Evolutionary conservation across 2,888 invertebrate genomes (phyloP).

Genomic region (Willowsia nigromaculata): DNA sequence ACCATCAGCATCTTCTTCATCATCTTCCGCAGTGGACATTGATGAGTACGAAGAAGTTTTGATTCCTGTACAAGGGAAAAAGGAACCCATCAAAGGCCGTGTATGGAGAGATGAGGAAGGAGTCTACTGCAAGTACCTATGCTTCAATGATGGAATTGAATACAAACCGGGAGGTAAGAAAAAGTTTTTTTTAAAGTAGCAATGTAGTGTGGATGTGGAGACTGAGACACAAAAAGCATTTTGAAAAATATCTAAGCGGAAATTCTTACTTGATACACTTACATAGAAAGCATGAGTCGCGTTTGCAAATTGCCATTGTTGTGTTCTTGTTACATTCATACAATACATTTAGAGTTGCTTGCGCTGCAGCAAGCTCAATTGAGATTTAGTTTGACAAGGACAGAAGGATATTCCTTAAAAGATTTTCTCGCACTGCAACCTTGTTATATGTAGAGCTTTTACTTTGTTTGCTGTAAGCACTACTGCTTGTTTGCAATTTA

Average conservation of each 20-base stretch:
- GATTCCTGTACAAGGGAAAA: constrained; percentile 79
- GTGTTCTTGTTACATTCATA: neutral
- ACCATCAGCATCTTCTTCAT: constrained; percentile 21
- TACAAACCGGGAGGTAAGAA: constrained; percentile 81
- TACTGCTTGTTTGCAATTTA: neutral
- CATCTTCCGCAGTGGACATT: constrained; percentile 20
- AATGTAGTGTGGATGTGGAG: neutral
- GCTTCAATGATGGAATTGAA: constrained; percentile 79
- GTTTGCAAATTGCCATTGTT: constrained; percentile 23
- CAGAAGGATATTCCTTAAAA: neutral
- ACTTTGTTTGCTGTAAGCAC: constrained; percentile 3
- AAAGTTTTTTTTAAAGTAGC: neutral
- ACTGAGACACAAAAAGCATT: neutral
- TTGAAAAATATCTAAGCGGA: constrained; percentile 26
- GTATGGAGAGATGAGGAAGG: constrained; percentile 79
- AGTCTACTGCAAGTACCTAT: constrained; percentile 79
- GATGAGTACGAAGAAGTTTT: constrained; percentile 78
- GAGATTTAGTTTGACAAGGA: constrained; percentile 60
- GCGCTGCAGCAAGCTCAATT: constrained; percentile 28
- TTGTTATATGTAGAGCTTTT: constrained; percentile 30
- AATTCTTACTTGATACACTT: neutral
- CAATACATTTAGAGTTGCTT: neutral
- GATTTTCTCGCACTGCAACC: neutral
- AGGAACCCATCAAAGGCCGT: constrained; percentile 79
- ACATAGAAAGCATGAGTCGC: neutral